Conservation (phyloP, 2,888 invertebrate species). For the Petrophora chlorosata region DNA sequence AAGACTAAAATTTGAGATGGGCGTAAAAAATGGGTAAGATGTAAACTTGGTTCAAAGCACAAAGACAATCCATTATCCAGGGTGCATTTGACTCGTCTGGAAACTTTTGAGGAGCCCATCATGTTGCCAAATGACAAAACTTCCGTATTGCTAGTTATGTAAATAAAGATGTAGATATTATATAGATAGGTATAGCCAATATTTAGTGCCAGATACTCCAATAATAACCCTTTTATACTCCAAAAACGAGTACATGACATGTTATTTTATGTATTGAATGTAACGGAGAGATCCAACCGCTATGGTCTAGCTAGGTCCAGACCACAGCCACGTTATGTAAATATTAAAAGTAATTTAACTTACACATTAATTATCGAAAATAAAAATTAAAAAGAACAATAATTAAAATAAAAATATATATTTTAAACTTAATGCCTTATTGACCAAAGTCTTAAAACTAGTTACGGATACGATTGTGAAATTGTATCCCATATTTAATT, state of each 20-base stretch:
- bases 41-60: slow-evolving; percentile 1
- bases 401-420: slow-evolving; percentile 78
- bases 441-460: slow-evolving; percentile 84
- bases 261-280: slow-evolving; percentile 32
- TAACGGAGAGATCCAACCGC: slow-evolving; percentile 35
- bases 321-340: slow-evolving; percentile 60
- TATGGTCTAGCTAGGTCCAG: slow-evolving; percentile 24
- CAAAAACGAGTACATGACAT: slow-evolving; percentile 35
- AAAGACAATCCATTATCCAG: slow-evolving; percentile 2
- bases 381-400: slow-evolving; percentile 77
- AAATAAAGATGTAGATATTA: slow-evolving; percentile 72
- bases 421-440: slow-evolving; percentile 84
- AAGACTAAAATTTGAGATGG: not conserved
- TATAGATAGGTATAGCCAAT: slow-evolving; percentile 56
- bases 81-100: not conserved
- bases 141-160: slow-evolving; percentile 58
- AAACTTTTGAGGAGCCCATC: slow-evolving; percentile 6
- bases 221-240: slow-evolving; percentile 69
- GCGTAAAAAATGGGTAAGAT: not conserved
- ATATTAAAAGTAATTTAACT: slow-evolving; percentile 70
- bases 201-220: slow-evolving; percentile 63
- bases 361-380: slow-evolving; percentile 69
- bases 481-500: slow-evolving; percentile 69
- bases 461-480: slow-evolving; percentile 73
- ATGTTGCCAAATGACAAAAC: slow-evolving; percentile 66